These are phyloP conservation scores for Dicaeum eximium DNA, from an alignment of 2,113 vertebrate species.

Conservation along the genomic window DNA sequence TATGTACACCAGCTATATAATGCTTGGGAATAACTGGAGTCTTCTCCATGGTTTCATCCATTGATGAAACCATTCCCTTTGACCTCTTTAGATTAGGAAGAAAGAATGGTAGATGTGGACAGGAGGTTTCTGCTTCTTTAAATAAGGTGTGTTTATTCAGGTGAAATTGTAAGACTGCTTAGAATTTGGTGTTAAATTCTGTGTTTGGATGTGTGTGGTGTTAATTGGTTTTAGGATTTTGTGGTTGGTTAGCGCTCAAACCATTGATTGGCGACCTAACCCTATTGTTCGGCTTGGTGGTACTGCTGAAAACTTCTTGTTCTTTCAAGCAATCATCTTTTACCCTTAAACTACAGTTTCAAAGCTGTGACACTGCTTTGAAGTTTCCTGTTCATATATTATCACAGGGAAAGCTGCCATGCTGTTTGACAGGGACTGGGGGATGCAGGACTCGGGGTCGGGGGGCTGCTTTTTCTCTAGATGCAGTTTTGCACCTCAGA, in stretches of 20 bases:
- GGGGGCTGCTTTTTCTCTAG: background rate
- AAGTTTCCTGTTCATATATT: background rate
- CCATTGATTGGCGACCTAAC: background rate
- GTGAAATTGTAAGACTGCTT: background rate
- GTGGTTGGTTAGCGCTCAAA: background rate
- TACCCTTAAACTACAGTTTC: background rate
- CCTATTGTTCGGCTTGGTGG: background rate
- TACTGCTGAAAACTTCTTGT: background rate
- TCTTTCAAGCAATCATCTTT: background rate
- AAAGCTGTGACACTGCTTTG: background rate
- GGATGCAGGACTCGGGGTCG: background rate
- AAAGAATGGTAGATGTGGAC: background rate
- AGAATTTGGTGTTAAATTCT: background rate
- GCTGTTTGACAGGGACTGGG: background rate
- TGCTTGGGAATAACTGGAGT: background rate
- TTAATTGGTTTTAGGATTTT: background rate
- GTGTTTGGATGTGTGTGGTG: background rate
- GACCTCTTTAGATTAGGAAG: background rate
- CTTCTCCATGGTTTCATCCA: background rate
- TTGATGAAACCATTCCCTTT: too few relatives aligned
- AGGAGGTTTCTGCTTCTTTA: background rate
- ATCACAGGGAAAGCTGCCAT: background rate
- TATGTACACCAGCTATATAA: background rate
- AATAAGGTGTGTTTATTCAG: background rate
- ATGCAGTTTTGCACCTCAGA: background rate